phyloP scores from a whole-genome alignment of 2,797 vertebrate species.

The Poliocrania exsul region DNA sequence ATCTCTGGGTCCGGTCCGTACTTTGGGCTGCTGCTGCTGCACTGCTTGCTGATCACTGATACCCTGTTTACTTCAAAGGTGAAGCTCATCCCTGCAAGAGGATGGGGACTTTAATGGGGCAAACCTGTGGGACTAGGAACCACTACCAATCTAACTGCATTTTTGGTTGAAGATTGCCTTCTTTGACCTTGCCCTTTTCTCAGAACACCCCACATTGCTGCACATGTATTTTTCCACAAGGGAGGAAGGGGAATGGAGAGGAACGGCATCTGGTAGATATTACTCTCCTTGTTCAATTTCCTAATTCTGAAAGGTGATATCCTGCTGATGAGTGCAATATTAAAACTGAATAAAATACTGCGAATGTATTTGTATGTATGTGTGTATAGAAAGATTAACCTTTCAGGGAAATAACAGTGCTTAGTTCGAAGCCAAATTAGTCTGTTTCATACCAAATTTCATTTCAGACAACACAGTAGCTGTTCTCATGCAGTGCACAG shows the following conservation, averaged over 20 bases:
- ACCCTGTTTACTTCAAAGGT: constrained; percentile 68
- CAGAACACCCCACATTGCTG: constrained; percentile 62
- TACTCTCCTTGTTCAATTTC: constrained; percentile 68
- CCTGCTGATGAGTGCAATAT: constrained; percentile 53
- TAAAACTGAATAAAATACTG: constrained; percentile 1
- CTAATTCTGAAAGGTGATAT: constrained; percentile 62
- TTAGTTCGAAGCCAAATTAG: neutral
- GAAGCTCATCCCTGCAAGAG: constrained; percentile 67
- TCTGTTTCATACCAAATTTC: neutral
- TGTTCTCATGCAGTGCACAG: neutral
- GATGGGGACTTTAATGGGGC: constrained; percentile 65
- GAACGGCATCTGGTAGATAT: constrained; percentile 67
- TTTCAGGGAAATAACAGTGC: neutral
- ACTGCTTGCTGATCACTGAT: constrained; percentile 53
- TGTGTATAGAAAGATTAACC: neutral
- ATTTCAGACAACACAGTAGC: neutral
- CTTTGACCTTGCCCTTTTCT: constrained; percentile 69
- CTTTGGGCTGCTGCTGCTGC: constrained; percentile 31
- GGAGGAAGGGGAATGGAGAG: constrained; percentile 68
- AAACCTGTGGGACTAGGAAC: constrained; percentile 66
- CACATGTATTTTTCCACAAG: constrained; percentile 67
- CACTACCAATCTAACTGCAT: constrained; percentile 60
- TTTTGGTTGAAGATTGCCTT: constrained; percentile 70
- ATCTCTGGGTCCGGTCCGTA: neutral
- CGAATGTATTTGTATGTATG: neutral